These are phyloP conservation scores for Dendrolimus houi DNA, from an alignment of 2,888 invertebrate genomes.

Conservation along the genomic window DNA sequence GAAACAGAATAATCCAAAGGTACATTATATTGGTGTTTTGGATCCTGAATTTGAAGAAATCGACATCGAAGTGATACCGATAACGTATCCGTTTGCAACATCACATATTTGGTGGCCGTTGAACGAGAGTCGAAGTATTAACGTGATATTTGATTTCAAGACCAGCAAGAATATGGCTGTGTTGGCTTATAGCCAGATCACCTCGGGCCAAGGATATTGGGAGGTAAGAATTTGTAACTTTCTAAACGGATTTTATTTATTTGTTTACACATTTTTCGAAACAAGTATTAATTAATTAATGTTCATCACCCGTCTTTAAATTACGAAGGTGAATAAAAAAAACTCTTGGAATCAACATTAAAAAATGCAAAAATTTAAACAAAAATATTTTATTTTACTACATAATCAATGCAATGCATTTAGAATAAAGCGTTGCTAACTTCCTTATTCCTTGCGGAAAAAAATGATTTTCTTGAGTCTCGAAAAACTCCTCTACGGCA, in stretches of 20 bases:
- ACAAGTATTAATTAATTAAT: too few relatives aligned
- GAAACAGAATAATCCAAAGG: slow-evolving; percentile 89
- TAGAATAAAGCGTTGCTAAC: too few relatives aligned
- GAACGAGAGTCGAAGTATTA: slow-evolving; percentile 82
- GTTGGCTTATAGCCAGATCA: slow-evolving; percentile 89
- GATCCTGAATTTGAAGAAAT: slow-evolving; percentile 90
- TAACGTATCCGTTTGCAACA: slow-evolving; percentile 93
- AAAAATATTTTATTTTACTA: too few relatives aligned
- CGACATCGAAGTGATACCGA: slow-evolving; percentile 91
- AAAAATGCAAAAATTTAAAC: too few relatives aligned
- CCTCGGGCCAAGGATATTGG: slow-evolving; percentile 88
- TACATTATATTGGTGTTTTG: slow-evolving; percentile 86
- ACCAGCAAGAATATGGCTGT: slow-evolving; percentile 89
- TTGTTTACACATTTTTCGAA: too few relatives aligned
- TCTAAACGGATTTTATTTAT: neutral
- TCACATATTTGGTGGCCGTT: slow-evolving; percentile 94
- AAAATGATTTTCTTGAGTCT: too few relatives aligned
- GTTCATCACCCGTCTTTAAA: too few relatives aligned
- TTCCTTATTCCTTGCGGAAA: too few relatives aligned
- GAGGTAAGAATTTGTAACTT: slow-evolving; percentile 76
- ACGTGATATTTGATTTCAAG: slow-evolving; percentile 91
- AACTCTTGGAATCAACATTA: too few relatives aligned
- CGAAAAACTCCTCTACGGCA: too few relatives aligned
- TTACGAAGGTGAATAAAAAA: too few relatives aligned
- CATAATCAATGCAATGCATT: too few relatives aligned